A percentile compares a stretch with the other conserved stretches of the same genome.
phyloP scores from a whole-genome alignment of 1,140 invertebrate species.

The Plutomurus gul region DNA sequence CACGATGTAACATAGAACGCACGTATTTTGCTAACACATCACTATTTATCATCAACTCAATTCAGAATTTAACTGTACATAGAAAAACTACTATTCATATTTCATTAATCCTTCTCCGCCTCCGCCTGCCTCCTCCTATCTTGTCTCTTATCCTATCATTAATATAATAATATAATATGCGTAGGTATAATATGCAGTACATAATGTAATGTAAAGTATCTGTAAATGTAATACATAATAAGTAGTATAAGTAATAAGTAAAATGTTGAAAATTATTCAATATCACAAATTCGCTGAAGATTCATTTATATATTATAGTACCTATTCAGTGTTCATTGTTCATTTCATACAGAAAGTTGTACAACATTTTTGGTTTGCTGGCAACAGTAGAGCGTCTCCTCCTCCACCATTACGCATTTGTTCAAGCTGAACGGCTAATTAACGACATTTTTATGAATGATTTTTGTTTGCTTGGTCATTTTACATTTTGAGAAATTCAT shows the following conservation, averaged over 20 bases:
- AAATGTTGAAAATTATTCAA: constrained; percentile 30
- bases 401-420: background rate
- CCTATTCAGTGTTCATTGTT: constrained; percentile 17
- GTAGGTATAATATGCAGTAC: background rate
- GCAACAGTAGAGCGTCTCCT: constrained; percentile 5
- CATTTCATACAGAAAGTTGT: constrained; percentile 27
- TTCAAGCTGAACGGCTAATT: constrained; percentile 6
- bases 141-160: constrained; percentile 21
- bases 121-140: constrained; percentile 13
- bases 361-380: constrained; percentile 24
- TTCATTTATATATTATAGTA: no score
- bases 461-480: constrained; percentile 22
- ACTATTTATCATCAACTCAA: constrained; percentile 25
- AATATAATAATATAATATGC: constrained; percentile 26
- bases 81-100: constrained; percentile 15
- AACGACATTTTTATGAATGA: constrained; percentile 27
- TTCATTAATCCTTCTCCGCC: constrained; percentile 23
- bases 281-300: constrained; percentile 29
- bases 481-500: background rate
- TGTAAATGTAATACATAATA: constrained; percentile 28
- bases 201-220: background rate
- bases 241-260: constrained; percentile 30
- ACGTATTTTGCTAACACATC: background rate
- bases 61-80: constrained; percentile 11
- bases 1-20: background rate